Evolutionary conservation across 2,888 invertebrate genomes (phyloP).

Genomic region (Cryptophagus acutangulus): DNA sequence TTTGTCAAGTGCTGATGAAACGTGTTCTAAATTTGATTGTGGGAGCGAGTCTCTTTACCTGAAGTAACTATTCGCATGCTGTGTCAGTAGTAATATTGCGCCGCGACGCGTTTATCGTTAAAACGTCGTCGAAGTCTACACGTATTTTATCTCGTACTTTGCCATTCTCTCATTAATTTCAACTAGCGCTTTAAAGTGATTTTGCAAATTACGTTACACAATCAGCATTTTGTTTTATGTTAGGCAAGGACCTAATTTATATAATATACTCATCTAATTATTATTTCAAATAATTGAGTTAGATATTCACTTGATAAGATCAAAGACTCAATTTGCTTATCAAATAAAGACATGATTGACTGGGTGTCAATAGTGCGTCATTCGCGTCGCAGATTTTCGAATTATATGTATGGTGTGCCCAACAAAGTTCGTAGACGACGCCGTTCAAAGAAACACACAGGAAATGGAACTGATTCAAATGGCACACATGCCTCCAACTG

Average conservation of each 20-base stretch:
- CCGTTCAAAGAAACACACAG: slow-evolving; percentile 38
- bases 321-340: too few species aligned
- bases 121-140: slow-evolving; percentile 18
- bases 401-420: slow-evolving; percentile 63
- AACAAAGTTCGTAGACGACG: slow-evolving; percentile 60
- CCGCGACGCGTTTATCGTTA: slow-evolving; percentile 25
- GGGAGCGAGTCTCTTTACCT: slow-evolving; percentile 13
- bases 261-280: too few species aligned
- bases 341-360: slow-evolving; percentile 68
- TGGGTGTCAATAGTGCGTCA: slow-evolving; percentile 73
- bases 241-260: too few species aligned
- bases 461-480: slow-evolving; percentile 20
- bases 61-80: slow-evolving; percentile 5
- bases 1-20: slow-evolving; percentile 14
- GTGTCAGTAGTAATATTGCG: slow-evolving; percentile 24
- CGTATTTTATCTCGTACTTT: too few species aligned
- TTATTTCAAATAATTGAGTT: too few species aligned
- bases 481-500: slow-evolving; percentile 36
- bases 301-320: too few species aligned
- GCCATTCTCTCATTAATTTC: too few species aligned
- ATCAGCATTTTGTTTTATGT: too few species aligned
- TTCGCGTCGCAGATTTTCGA: slow-evolving; percentile 65
- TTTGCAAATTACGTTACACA: too few species aligned
- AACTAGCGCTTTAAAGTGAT: too few species aligned
- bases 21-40: slow-evolving; percentile 28